These are phyloP conservation scores for Nettapus auritus DNA, from an alignment of 2,113 vertebrate genomes.

Conservation along the genomic window DNA sequence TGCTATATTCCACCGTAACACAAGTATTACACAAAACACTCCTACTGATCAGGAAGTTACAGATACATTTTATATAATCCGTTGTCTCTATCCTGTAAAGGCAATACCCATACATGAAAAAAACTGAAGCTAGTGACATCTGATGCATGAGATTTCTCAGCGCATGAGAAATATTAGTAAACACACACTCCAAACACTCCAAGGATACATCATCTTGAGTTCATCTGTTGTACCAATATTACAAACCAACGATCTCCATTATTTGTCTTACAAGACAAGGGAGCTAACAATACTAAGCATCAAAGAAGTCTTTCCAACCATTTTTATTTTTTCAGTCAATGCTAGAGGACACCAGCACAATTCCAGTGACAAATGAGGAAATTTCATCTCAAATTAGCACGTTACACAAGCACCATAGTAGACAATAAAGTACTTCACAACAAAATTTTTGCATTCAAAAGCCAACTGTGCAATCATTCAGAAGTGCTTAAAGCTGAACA, in stretches of 20 bases:
- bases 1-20: background rate
- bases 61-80: background rate
- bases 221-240: background rate
- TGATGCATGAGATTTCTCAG: too few species aligned
- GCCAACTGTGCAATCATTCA: background rate
- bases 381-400: background rate
- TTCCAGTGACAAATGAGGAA: background rate
- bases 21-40: background rate
- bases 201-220: background rate
- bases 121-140: background rate
- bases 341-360: background rate
- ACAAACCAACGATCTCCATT: fast-evolving
- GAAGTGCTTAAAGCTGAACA: conserved; percentile 1
- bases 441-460: background rate
- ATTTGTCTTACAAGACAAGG: background rate
- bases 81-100: fast-evolving
- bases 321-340: conserved; percentile 24
- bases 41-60: background rate
- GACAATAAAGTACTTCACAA: background rate
- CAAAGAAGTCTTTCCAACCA: background rate
- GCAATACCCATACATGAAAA: background rate
- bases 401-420: background rate
- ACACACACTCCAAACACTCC: background rate
- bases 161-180: background rate
- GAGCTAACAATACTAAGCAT: background rate